These are phyloP conservation scores for Dermochelys coriacea DNA, from an alignment of 2,797 vertebrate species.

Conservation along the genomic window DNA sequence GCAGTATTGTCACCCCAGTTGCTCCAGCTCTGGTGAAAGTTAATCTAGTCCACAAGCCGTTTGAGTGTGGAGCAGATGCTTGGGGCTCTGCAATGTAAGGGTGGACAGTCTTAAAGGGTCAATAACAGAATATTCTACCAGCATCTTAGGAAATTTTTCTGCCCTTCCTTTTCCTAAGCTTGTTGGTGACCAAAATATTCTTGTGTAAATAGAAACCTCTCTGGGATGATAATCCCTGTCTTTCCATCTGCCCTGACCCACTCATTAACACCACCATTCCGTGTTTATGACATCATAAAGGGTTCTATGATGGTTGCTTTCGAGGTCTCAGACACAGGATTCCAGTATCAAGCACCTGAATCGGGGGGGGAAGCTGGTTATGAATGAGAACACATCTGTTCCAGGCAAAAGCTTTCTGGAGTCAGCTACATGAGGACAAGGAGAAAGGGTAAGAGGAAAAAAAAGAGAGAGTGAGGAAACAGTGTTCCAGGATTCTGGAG, in stretches of 20 bases:
- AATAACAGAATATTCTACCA: not conserved
- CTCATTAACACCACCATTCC: not conserved
- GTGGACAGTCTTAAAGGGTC: too few relatives aligned
- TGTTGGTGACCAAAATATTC: not conserved
- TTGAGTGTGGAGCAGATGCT: not conserved
- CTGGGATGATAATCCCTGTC: not conserved
- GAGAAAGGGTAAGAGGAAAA: not conserved
- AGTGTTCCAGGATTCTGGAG: not conserved
- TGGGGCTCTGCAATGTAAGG: not conserved
- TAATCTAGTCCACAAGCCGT: not conserved
- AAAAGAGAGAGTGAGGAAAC: not conserved
- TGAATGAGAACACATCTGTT: not conserved
- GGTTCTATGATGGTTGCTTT: not conserved
- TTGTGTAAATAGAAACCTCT: not conserved
- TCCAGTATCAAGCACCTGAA: not conserved
- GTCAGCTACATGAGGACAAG: not conserved
- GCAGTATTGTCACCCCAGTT: too few relatives aligned
- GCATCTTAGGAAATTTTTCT: not conserved
- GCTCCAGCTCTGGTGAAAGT: not conserved
- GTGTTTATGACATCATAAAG: not conserved
- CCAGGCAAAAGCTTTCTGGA: not conserved
- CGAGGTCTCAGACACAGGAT: not conserved
- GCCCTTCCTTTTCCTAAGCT: not conserved
- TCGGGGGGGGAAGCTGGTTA: not conserved
- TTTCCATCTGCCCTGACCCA: not conserved